Evolutionary conservation across 2,113 vertebrate species (phyloP), one percentile per base, ranked within the genome.

Genomic region (Lethenteron camtschaticum): DNA sequence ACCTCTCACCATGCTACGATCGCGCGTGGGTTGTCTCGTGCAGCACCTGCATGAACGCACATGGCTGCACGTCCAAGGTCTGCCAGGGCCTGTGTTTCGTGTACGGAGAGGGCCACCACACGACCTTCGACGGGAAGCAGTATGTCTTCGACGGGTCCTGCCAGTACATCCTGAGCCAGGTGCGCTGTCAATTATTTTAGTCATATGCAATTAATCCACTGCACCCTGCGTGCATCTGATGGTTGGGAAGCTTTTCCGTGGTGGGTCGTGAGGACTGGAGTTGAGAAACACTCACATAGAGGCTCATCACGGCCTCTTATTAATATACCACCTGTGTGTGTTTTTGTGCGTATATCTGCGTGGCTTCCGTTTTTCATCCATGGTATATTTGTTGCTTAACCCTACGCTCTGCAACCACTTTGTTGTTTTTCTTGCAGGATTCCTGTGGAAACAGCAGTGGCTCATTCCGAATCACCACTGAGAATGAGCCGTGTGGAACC

Each of bases 81-180:
- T 96, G 92, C 75, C 75, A 81, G 41, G 83, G 83, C 57, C 84
- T 82, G 57, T 99, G 94, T 14, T 74, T 59, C 55, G 83, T 95
- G 75, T 92, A 96, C 41, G 94, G 94, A 69, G 89, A 79, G 5
- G 90, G 94, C 59, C 92, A 96, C 77, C 89, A 88, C 72, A 78
- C 75, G 58, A 95, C 87, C 71, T 99, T 91, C 72, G 94, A 99
- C 68, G 79, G 86, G 71, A 81, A 73, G 71, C 76, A 78, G 56
- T 99, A 87, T 70, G 82, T 82, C 60, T 99, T 96, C 68, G 84
- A 85, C 12, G 94, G 94, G 14, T 71, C 79, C 1, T 99, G 94
- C 79, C 78, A 82, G 75, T 99, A 95, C 12, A 79, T 89, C 71
- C 88, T 82, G 69, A 73, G 76, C 9, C 86, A 89, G 90, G 91